These are phyloP conservation scores for Gryon sp. DNA, from an alignment of 1,140 invertebrate genomes.

Conservation along the genomic window DNA sequence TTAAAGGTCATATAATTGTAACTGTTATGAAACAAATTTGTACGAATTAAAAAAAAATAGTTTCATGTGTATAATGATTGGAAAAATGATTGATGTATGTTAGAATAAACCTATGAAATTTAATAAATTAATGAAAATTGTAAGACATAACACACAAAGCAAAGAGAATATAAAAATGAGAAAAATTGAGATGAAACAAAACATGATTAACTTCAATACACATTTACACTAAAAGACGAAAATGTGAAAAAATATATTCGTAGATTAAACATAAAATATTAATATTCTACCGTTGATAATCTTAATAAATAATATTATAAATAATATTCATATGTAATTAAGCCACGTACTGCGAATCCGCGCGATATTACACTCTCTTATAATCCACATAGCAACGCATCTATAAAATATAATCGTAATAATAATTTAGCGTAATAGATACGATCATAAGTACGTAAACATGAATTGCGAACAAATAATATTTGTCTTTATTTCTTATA, in stretches of 20 bases:
- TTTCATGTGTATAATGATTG: slow-evolving; percentile 40
- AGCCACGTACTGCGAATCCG: slow-evolving; percentile 72
- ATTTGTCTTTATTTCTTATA: too few relatives aligned
- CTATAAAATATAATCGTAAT: slow-evolving; percentile 73
- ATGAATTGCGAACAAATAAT: slow-evolving; percentile 52
- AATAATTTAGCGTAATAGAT: slow-evolving; percentile 69
- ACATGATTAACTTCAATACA: slow-evolving; percentile 68
- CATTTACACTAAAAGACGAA: slow-evolving; percentile 70
- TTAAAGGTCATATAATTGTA: slow-evolving; percentile 53
- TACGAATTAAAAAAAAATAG: slow-evolving; percentile 31
- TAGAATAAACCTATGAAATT: slow-evolving; percentile 56
- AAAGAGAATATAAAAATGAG: slow-evolving; percentile 41
- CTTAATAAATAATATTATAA: slow-evolving; percentile 72
- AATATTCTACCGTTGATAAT: slow-evolving; percentile 73
- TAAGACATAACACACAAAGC: slow-evolving; percentile 2
- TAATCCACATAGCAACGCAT: slow-evolving; percentile 72
- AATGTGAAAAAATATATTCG: slow-evolving; percentile 59
- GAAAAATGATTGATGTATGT: slow-evolving; percentile 52
- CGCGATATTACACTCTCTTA: slow-evolving; percentile 73
- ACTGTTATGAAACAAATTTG: slow-evolving; percentile 47
- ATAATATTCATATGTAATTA: slow-evolving; percentile 77
- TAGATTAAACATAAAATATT: slow-evolving; percentile 67
- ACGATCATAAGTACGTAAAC: slow-evolving; percentile 54
- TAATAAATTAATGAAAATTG: slow-evolving; percentile 31
- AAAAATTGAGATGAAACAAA: slow-evolving; percentile 58